Base-by-base conservation (phyloP, 2,888 invertebrate genomes). In the Salticus scenicus region DNA sequence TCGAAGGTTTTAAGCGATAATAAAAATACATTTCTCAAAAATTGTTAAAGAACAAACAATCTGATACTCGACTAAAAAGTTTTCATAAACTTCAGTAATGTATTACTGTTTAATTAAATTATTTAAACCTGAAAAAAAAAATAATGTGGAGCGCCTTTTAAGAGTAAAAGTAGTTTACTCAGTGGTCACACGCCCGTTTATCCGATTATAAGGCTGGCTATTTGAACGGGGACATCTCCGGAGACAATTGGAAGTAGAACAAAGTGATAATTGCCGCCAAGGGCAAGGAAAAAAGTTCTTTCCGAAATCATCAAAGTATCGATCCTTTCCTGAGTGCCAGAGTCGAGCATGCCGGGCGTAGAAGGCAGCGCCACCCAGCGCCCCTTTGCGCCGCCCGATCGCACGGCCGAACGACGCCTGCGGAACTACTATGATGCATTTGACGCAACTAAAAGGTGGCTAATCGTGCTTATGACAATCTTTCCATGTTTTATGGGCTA, bases 321-420 rank as follows among this genome's bases (percentile, higher is more conserved):
- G 81, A 81, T 81, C 74, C 63, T 69, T 74, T 57, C 57, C 66
- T 24, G 14, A 72, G 57, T 64, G 47, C 67, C 31, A 41, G 51
- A 80, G 73, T 73, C 66, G 73, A 73, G 51, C 73, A 27, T 37
- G 30, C 66, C 74, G 73, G 73, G 66, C 73, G 80, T 66, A 67
- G 69, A 51, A 33, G n/a, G 51, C 27, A 70, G 81, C 79, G 79
- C 72, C 72, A 72, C 30, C 79, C 72, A 7, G 20, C 75, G 70
- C 30, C 57, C 37, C 41, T 66, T n/a, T 41, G 27, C 28, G n/a
- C 28, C 63, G 51, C 37, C 37, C 24, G 41, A 67, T 74, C 66
- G 8, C 20, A 42, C 69, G 27, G 69, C 57, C 47, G 41, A 20
- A 20, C 67, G 80, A 67, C 67, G 80, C 73, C 41, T 47, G 57